These are phyloP conservation scores for Ictidomys tridecemlineatus DNA, from an alignment of 2,113 vertebrate species.

Conservation along the genomic window DNA sequence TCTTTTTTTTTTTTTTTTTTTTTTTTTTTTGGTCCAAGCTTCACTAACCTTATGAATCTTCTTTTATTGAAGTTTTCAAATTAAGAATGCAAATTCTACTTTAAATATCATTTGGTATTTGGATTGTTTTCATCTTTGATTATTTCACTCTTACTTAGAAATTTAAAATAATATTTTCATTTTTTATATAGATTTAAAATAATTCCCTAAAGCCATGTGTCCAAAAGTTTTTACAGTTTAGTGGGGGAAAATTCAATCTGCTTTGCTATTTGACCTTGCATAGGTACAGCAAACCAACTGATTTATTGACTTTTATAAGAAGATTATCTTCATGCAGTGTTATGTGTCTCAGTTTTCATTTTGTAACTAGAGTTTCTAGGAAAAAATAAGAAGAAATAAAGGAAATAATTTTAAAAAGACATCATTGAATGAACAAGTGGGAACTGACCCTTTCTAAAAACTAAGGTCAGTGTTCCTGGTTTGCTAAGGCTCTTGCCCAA, in stretches of 20 bases:
- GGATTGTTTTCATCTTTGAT: background rate
- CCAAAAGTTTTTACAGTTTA: background rate
- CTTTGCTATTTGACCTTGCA: slow-evolving; percentile 20
- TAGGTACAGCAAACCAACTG: background rate
- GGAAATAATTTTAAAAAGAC: background rate
- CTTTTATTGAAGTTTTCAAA: background rate
- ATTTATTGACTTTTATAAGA: background rate
- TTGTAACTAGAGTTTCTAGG: slow-evolving; percentile 65
- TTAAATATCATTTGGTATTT: background rate
- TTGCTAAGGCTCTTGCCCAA: background rate
- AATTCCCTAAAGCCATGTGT: too few species aligned
- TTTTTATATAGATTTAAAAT: background rate
- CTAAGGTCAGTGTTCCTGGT: background rate
- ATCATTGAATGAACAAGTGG: background rate
- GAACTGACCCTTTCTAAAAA: background rate
- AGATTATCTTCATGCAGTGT: background rate
- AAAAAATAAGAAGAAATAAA: background rate
- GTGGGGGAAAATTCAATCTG: background rate
- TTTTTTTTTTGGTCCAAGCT: background rate
- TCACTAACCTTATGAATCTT: background rate
- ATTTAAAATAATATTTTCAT: background rate
- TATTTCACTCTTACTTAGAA: background rate
- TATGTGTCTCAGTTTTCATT: background rate
- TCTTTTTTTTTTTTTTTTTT: background rate
- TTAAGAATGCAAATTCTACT: background rate